phyloP scores from a whole-genome alignment of 2,113 vertebrate genomes.

The Suncus etruscus region DNA sequence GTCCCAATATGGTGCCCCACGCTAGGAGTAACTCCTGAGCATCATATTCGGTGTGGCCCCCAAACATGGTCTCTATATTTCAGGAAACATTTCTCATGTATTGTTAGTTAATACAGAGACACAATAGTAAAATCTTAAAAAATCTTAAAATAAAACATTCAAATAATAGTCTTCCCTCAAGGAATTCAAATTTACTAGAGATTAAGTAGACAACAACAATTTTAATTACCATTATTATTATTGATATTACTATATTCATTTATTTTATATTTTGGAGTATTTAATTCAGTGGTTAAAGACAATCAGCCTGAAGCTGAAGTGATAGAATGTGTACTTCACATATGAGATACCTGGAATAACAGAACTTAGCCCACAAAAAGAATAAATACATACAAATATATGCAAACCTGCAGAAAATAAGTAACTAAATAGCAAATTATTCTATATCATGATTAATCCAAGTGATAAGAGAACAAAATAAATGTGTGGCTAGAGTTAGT shows the following conservation, averaged over 20 bases:
- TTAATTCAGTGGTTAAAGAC: conserved; percentile 8
- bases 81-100: neutral
- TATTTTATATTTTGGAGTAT: conserved; percentile 6
- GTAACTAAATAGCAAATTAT: neutral
- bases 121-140: neutral
- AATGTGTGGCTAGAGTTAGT: neutral
- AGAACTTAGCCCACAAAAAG: no score
- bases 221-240: neutral
- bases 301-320: no score
- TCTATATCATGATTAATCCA: neutral
- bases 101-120: neutral
- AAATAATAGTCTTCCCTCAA: neutral
- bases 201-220: neutral
- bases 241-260: neutral
- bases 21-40: no score
- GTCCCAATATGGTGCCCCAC: no score
- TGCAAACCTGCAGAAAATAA: neutral
- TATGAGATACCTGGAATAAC: no score
- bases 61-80: neutral
- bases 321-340: no score
- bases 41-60: no score
- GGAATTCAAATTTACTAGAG: neutral
- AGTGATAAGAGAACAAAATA: neutral
- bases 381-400: no score
- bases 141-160: neutral